These are phyloP conservation scores for Otolemur crassicaudatus DNA, from an alignment of 2,797 vertebrate species.

Conservation along the genomic window DNA sequence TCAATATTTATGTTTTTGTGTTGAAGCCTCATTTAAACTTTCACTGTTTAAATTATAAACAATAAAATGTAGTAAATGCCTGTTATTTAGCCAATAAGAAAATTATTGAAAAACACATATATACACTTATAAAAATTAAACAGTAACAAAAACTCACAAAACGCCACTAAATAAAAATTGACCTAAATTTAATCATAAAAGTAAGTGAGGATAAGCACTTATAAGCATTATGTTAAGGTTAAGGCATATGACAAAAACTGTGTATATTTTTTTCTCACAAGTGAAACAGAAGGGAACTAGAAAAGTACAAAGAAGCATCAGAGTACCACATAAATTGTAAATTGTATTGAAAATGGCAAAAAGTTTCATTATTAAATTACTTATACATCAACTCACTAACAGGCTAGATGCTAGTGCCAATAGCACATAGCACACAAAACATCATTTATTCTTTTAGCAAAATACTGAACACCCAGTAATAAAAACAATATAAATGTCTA, in stretches of 20 bases:
- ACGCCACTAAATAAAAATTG: not conserved
- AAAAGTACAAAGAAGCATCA: not conserved
- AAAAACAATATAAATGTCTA: not conserved
- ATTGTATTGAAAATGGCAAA: not conserved
- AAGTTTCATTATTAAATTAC: not conserved
- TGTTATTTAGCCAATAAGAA: not conserved
- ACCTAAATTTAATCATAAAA: not conserved
- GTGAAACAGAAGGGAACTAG: not conserved
- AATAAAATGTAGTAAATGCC: not conserved
- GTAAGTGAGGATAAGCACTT: not conserved
- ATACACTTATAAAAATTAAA: not conserved
- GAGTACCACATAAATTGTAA: not conserved
- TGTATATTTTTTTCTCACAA: not conserved
- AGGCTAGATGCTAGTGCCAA: not conserved
- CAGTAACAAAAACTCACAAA: not conserved
- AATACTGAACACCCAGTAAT: not conserved
- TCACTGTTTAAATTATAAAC: not conserved
- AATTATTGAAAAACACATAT: not conserved
- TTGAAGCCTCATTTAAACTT: not conserved
- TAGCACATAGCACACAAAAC: accelerated
- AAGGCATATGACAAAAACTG: not conserved
- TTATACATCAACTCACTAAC: not conserved
- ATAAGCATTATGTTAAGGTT: not conserved
- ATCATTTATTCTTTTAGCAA: not conserved
- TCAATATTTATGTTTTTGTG: not conserved